Percentiles rank a stretch among this genome's conserved stretches.
phyloP scores from a whole-genome alignment of 1,140 invertebrate genomes.

The Orussus abietinus region DNA sequence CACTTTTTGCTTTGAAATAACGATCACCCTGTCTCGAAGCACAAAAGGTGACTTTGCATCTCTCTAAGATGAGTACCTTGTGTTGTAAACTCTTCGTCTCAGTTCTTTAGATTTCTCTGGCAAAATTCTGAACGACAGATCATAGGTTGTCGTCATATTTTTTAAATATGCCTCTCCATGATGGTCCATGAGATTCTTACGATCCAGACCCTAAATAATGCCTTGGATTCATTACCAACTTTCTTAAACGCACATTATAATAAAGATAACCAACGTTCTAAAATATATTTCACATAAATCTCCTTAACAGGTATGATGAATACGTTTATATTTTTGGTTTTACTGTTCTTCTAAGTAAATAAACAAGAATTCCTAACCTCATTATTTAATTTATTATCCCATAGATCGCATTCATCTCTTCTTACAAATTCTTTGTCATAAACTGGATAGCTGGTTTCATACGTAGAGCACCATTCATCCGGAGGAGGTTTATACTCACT shows the following conservation, averaged over 20 bases:
- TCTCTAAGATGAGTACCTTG: constrained; percentile 17
- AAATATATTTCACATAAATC: not conserved
- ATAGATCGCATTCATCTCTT: constrained; percentile 9
- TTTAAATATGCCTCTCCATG: constrained; percentile 17
- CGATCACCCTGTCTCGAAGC: not conserved
- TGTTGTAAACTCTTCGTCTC: constrained; percentile 17
- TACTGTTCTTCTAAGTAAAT: constrained; percentile 1
- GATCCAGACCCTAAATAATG: constrained; percentile 16
- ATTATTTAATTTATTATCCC: constrained; percentile 19
- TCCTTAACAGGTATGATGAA: not conserved
- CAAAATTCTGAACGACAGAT: constrained; percentile 19
- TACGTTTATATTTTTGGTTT: constrained; percentile 10
- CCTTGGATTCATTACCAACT: not conserved
- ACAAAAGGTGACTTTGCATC: no score
- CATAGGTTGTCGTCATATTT: constrained; percentile 26
- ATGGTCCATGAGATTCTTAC: constrained; percentile 11
- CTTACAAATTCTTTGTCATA: constrained; percentile 11
- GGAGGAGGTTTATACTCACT: not conserved
- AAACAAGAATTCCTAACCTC: not conserved
- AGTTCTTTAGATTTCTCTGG: constrained; percentile 15
- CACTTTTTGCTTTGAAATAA: not conserved
- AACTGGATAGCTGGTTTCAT: constrained; percentile 16
- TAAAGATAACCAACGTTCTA: no score
- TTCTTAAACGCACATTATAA: not conserved
- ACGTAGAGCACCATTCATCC: constrained; percentile 21